Evolutionary conservation across 2,113 vertebrate species (phyloP), one percentile per base, ranked within the genome.

Genomic region (Nerophis lumbriciformis): DNA sequence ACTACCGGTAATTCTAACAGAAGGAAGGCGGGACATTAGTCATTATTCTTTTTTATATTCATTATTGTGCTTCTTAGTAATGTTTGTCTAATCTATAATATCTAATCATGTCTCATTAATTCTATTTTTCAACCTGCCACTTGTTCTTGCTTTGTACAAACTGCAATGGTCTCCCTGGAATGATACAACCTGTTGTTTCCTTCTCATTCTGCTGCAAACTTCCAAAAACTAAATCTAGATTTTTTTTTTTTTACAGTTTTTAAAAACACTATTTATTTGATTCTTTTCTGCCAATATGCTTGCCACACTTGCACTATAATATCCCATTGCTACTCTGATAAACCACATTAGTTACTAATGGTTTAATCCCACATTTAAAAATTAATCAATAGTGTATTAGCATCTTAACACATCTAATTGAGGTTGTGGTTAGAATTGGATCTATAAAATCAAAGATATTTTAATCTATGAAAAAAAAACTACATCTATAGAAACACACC

Each of bases 51-150:
- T 28, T 28, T 28, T 28, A 28, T 28, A 28, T 28, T 28, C 28
- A 28, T 3, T 50, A 28, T 15, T 48, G 58, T 59, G 57, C 52
- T n/a, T n/a, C 52, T 14, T 21, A 10, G 16, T 12, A 13, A 53
- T 6, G 15, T 65, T 35, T 13, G 50, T 16, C 36, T 37, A 52
- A 59, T 45, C 5, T 12, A 12, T 45, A 39, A 39, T 8, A 7
- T 8, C 6, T 39, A 39, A 39, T 39, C 63, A 64, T 59, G 58
- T 69, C 49, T 54, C 28, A 28, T 28, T 28, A 15, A 36, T 42
- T 67, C 2, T 37, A 28, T 68, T 71, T 53, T 63, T 2, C 21
- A 48, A 55, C 70, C 51, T 53, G 64, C 51, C 48, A 5, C n/a
- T 16, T 48, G 5, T 68, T 37, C 11, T 53, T 53, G 21, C 48